A percentile compares a stretch with the other conserved stretches of the same genome.
Conservation (phyloP, 2,888 invertebrate species). For the Gnatocerus cornutus region DNA sequence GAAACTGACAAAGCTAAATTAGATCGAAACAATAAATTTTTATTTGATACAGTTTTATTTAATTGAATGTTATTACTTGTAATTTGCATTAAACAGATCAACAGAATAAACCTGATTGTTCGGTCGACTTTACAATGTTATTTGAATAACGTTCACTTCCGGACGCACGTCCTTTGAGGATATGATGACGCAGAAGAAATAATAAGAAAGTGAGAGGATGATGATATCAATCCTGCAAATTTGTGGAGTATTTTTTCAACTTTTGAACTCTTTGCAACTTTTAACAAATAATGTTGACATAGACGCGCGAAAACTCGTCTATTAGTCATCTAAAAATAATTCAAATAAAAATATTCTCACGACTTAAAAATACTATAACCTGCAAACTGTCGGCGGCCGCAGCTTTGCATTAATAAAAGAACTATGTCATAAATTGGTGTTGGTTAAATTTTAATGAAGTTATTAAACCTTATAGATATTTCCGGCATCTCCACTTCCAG, state of each 20-base stretch:
- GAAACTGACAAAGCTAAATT: conserved; percentile 4
- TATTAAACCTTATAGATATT: conserved; percentile 28
- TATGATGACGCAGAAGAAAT: conserved; percentile 40
- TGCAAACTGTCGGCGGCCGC: conserved; percentile 10
- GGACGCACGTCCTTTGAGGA: conserved; percentile 44
- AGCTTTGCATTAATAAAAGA: conserved; percentile 27
- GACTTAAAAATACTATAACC: conserved; percentile 29
- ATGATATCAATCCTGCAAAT: conserved; percentile 37
- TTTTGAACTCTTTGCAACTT: not conserved
- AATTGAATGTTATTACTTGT: conserved; percentile 23
- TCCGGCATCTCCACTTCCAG: conserved; percentile 23
- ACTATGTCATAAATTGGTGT: conserved; percentile 28
- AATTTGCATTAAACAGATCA: conserved; percentile 19
- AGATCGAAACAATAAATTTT: conserved; percentile 8
- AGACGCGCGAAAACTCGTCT: conserved; percentile 20
- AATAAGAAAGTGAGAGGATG: conserved; percentile 48
- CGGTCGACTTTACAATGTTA: conserved; percentile 11
- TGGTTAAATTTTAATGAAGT: conserved; percentile 35
- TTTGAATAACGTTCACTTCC: conserved; percentile 44
- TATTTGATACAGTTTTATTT: conserved; percentile 13
- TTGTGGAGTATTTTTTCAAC: not conserved
- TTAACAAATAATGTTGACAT: conserved; percentile 20
- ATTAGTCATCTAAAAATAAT: conserved; percentile 36
- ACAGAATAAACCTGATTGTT: conserved; percentile 25
- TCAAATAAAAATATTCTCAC: conserved; percentile 33